A percentile compares a stretch with the other conserved stretches of the same genome.
phyloP scores from a whole-genome alignment of 2,113 vertebrate genomes.

The Podiceps cristatus region DNA sequence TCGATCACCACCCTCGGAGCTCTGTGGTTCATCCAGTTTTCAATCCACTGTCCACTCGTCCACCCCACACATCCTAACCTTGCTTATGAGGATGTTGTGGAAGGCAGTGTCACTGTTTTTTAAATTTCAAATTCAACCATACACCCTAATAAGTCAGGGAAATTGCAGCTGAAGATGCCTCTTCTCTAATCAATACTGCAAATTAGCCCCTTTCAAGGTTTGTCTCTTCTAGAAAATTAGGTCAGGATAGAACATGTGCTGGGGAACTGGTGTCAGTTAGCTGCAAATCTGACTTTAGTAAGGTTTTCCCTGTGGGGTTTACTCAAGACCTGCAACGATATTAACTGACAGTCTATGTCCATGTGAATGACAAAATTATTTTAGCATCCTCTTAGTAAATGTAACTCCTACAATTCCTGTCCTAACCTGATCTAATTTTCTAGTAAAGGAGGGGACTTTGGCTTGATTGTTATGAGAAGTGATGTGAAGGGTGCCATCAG shows the following conservation, averaged over 20 bases:
- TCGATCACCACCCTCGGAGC: too few relatives aligned
- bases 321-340: neutral
- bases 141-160: neutral
- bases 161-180: neutral
- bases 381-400: neutral
- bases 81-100: too few relatives aligned
- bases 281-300: neutral
- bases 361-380: neutral
- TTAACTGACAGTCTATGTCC: neutral
- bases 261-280: neutral
- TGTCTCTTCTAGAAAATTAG: neutral
- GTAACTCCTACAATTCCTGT: neutral
- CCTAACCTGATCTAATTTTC: neutral
- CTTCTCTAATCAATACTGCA: neutral
- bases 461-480: neutral
- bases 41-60: too few relatives aligned
- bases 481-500: neutral
- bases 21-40: too few relatives aligned
- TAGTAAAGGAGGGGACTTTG: neutral
- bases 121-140: neutral
- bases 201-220: neutral
- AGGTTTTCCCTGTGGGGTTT: neutral
- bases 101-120: neutral
- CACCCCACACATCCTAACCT: too few relatives aligned
- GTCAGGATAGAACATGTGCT: neutral